Conservation (phyloP, 2,888 invertebrate species). For the Amphipyra tragopoginis region DNA sequence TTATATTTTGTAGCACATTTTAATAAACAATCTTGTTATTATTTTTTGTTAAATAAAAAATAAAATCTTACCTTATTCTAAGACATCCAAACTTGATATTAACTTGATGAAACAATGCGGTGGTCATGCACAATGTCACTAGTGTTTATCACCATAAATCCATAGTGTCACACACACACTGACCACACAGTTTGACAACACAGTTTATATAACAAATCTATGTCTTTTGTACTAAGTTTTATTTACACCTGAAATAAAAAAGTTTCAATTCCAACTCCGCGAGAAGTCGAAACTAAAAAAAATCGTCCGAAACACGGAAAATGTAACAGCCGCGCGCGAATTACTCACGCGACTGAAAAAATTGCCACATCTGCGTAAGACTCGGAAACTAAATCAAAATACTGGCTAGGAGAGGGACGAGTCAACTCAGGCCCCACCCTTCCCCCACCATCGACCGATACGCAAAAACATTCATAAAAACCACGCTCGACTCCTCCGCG, state of each 20-base stretch:
- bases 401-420: constrained; percentile 89
- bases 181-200: constrained; percentile 62
- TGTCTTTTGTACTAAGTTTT: constrained; percentile 67
- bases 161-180: constrained; percentile 73
- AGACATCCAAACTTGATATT: constrained; percentile 82
- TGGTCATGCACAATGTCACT: constrained; percentile 68
- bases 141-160: constrained; percentile 68
- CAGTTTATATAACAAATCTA: constrained; percentile 67
- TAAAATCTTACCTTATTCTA: constrained; percentile 80
- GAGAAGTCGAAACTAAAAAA: constrained; percentile 68
- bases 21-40: background rate
- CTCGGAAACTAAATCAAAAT: constrained; percentile 90
- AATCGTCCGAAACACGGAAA: constrained; percentile 73
- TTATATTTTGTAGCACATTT: constrained; percentile 19
- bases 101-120: constrained; percentile 58
- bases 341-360: constrained; percentile 89
- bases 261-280: constrained; percentile 65
- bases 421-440: constrained; percentile 86
- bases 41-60: constrained; percentile 15
- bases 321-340: constrained; percentile 83
- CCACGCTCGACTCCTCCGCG: constrained; percentile 83
- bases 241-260: constrained; percentile 74
- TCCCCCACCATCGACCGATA: constrained; percentile 82
- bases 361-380: constrained; percentile 89
- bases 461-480: constrained; percentile 90